phyloP scores from a whole-genome alignment of 2,888 invertebrate genomes.

The Teinopalpus imperialis region DNA sequence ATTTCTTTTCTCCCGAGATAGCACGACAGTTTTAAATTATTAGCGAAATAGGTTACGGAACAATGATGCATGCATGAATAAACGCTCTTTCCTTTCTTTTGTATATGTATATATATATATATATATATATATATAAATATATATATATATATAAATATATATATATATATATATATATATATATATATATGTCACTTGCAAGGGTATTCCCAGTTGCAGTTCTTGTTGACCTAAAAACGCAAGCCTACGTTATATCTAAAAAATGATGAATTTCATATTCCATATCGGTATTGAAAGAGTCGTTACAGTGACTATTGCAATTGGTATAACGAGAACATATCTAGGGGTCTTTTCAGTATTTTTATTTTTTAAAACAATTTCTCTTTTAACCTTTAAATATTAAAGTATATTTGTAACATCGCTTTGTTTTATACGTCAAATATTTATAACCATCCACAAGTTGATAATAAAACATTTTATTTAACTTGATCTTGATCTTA shows the following conservation, averaged over 20 bases:
- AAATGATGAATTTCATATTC: slow-evolving; percentile 21
- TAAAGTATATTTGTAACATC: no score
- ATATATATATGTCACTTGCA: neutral
- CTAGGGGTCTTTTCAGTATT: neutral
- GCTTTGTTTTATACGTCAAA: no score
- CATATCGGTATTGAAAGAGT: slow-evolving; percentile 11
- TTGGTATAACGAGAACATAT: neutral
- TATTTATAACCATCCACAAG: no score
- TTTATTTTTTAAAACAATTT: neutral
- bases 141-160: no score
- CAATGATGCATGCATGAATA: no score
- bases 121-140: no score
- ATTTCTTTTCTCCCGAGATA: neutral
- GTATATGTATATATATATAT: no score
- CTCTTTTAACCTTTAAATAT: neutral
- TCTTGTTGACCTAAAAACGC: slow-evolving; percentile 26
- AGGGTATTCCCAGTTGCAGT: slow-evolving; percentile 17
- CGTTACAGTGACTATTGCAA: slow-evolving; percentile 5
- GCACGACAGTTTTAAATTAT: slow-evolving; percentile 16
- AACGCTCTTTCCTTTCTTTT: no score
- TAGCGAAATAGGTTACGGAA: slow-evolving; percentile 18
- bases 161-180: no score
- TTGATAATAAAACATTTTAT: no score
- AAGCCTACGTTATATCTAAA: slow-evolving; percentile 14
- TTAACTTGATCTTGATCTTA: no score